A percentile compares a stretch with the other conserved stretches of the same genome.
Evolutionary conservation across 2,113 vertebrate genomes (phyloP).

Genomic region (Ptyas mucosa): DNA sequence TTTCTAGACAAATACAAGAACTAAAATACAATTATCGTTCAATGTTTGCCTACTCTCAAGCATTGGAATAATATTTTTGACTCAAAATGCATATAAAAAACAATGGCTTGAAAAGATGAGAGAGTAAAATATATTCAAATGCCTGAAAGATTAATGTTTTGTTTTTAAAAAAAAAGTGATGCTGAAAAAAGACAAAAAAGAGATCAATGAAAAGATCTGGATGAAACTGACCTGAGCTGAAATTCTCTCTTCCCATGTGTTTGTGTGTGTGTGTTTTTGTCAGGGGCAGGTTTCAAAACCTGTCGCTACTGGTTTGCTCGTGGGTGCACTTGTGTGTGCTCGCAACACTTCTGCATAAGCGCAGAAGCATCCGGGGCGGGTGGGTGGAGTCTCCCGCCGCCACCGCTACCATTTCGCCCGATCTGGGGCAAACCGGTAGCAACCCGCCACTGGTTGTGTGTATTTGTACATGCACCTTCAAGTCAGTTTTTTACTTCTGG

Average conservation of each 20-base stretch:
- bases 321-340: too few species aligned
- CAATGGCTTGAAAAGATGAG: background rate
- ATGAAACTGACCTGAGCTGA: background rate
- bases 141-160: background rate
- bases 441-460: too few species aligned
- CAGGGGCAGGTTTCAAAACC: too few species aligned
- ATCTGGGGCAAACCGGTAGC: too few species aligned
- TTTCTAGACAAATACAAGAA: background rate
- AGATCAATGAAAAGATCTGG: background rate
- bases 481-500: too few species aligned
- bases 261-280: background rate
- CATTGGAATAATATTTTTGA: background rate
- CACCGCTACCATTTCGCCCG: too few species aligned
- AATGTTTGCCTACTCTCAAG: background rate
- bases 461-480: too few species aligned
- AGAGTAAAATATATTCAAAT: background rate
- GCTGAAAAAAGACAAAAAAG: background rate
- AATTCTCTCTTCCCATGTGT: background rate
- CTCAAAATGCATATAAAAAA: background rate
- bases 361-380: too few species aligned
- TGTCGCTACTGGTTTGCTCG: too few species aligned
- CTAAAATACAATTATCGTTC: background rate
- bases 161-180: background rate
- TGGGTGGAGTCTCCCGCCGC: too few species aligned
- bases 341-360: too few species aligned